Conservation (phyloP, 2,113 vertebrate species). For the Picathartes gymnocephalus region DNA sequence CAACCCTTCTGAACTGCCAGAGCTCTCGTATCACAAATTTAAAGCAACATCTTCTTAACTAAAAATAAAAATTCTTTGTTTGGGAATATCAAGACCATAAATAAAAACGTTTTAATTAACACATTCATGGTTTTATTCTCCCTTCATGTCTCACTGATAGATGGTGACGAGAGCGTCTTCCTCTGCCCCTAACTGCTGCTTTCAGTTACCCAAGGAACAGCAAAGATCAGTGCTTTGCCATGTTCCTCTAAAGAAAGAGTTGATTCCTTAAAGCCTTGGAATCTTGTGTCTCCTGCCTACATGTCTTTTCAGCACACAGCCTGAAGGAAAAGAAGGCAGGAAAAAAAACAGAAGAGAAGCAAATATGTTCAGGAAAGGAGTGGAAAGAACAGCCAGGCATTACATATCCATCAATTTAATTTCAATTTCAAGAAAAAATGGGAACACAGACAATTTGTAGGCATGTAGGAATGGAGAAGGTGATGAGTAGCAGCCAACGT, state of each 20-base stretch:
- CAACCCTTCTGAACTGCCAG: neutral
- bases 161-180: neutral
- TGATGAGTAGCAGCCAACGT: neutral
- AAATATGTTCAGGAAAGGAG: neutral
- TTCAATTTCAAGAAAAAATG: neutral
- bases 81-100: neutral
- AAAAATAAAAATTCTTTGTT: neutral
- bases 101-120: neutral
- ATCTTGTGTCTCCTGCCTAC: neutral
- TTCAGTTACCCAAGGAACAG: neutral
- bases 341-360: neutral
- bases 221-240: neutral
- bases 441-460: neutral
- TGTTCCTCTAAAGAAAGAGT: neutral
- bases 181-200: neutral
- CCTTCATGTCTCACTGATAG: neutral
- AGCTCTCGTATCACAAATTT: neutral
- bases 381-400: neutral
- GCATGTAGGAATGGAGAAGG: neutral
- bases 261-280: neutral
- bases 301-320: neutral
- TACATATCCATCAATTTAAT: neutral
- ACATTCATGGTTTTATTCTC: neutral
- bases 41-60: neutral
- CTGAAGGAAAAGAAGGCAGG: rapidly evolving